These are phyloP conservation scores for Idaea biselata DNA, from an alignment of 2,888 invertebrate species.

Conservation along the genomic window DNA sequence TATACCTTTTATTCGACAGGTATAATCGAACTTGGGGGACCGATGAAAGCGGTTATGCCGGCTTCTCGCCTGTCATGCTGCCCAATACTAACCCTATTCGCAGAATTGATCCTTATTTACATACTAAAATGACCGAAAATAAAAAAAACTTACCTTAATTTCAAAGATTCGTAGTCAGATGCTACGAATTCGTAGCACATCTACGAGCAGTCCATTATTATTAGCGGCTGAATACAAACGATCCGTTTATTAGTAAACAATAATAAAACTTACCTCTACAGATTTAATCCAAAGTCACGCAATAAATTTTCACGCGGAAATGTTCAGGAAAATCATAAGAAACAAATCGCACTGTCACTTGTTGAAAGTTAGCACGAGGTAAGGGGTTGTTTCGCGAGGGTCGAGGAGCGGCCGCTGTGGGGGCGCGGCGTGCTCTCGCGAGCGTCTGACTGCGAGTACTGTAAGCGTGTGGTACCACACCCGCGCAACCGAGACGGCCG, in stretches of 20 bases:
- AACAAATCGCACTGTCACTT: slow-evolving; percentile 64
- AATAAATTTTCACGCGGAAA: slow-evolving; percentile 28
- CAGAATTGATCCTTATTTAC: slow-evolving; percentile 40
- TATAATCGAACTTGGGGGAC: slow-evolving; percentile 74
- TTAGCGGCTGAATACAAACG: slow-evolving; percentile 9
- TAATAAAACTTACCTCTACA: slow-evolving; percentile 24
- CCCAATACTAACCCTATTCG: slow-evolving; percentile 38
- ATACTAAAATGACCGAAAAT: slow-evolving; percentile 27
- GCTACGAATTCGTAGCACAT: slow-evolving; percentile 48
- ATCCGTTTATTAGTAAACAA: slow-evolving; percentile 15
- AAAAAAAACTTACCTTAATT: slow-evolving; percentile 17
- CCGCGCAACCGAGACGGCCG: slow-evolving; percentile 34
- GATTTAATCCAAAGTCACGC: slow-evolving; percentile 31
- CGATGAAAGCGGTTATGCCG: slow-evolving; percentile 60
- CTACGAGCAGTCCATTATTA: slow-evolving; percentile 29
- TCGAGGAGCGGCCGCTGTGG: slow-evolving; percentile 51
- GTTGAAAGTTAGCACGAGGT: slow-evolving; percentile 48
- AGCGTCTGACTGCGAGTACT: slow-evolving; percentile 71
- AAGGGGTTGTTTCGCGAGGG: slow-evolving; percentile 19
- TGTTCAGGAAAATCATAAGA: slow-evolving; percentile 42
- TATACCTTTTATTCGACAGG: slow-evolving; percentile 79
- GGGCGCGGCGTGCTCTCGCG: slow-evolving; percentile 75
- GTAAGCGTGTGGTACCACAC: slow-evolving; percentile 40
- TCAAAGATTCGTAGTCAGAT: slow-evolving; percentile 22
- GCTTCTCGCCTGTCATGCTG: slow-evolving; percentile 52